Percentiles rank a stretch among this genome's conserved stretches.
Conservation (phyloP, 2,113 vertebrate genomes). For the Suricata suricatta region DNA sequence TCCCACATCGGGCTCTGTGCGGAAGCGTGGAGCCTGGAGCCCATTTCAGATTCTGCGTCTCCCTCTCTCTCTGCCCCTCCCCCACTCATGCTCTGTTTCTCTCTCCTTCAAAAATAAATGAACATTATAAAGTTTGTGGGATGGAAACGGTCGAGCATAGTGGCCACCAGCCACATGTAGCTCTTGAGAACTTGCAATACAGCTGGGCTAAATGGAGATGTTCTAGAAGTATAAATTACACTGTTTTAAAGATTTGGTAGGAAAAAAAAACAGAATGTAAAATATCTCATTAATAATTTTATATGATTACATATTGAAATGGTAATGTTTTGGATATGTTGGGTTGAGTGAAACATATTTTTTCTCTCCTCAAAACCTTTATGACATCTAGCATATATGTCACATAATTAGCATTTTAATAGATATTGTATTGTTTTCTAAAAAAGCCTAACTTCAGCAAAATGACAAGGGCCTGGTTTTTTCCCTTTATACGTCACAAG, state of each 20-base stretch:
- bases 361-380: neutral
- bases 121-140: neutral
- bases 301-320: neutral
- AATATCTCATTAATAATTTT: neutral
- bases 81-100: too few relatives aligned
- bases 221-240: neutral
- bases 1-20: too few relatives aligned
- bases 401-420: neutral
- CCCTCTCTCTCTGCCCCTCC: too few relatives aligned
- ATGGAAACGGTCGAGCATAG: neutral
- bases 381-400: neutral
- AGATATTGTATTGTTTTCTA: neutral
- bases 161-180: neutral
- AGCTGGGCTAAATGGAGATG: neutral
- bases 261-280: neutral
- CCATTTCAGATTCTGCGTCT: too few relatives aligned
- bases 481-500: neutral
- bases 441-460: neutral
- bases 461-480: neutral
- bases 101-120: too few relatives aligned
- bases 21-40: too few relatives aligned
- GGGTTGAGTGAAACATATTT: neutral
- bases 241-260: neutral
- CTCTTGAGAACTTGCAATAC: neutral
- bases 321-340: neutral